phyloP scores from a whole-genome alignment of 2,888 invertebrate genomes.

The Yponomeuta plumbellus region DNA sequence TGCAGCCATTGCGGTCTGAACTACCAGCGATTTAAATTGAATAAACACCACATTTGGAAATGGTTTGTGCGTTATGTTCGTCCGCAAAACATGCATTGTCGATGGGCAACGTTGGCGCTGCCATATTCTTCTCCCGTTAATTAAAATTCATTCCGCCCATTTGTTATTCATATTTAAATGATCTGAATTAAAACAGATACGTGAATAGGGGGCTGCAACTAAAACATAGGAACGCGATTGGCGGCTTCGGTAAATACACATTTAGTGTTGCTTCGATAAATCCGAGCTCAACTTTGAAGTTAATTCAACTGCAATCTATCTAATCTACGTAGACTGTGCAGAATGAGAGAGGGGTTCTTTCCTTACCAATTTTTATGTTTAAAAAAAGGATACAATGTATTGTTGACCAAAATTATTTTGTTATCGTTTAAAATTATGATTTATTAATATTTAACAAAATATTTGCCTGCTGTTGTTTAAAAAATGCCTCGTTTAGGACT shows the following conservation, averaged over 20 bases:
- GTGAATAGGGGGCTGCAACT: constrained; percentile 18
- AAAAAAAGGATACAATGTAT: not conserved
- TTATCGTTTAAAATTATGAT: too few relatives aligned
- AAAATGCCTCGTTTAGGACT: too few relatives aligned
- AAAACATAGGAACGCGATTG: not conserved
- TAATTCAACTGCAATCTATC: too few relatives aligned
- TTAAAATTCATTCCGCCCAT: constrained; percentile 42
- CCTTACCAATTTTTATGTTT: too few relatives aligned
- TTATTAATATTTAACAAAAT: too few relatives aligned
- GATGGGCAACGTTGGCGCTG: constrained; percentile 28
- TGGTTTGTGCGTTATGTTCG: not conserved
- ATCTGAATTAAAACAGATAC: constrained; percentile 31
- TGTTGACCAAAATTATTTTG: not conserved
- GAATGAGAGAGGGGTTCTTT: too few relatives aligned
- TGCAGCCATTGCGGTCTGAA: not conserved
- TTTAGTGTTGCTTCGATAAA: not conserved
- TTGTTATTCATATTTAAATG: constrained; percentile 44
- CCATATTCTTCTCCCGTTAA: constrained; percentile 35
- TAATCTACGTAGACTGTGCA: too few relatives aligned
- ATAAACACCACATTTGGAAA: not conserved
- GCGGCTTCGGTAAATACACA: not conserved
- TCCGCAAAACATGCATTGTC: constrained; percentile 28
- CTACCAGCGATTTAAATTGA: not conserved
- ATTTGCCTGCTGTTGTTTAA: too few relatives aligned
- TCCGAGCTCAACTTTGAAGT: not conserved